Percentiles rank a stretch among this genome's conserved stretches.
Evolutionary conservation across 2,888 invertebrate species (phyloP).

Genomic region (Torymus aiolomorphi): DNA sequence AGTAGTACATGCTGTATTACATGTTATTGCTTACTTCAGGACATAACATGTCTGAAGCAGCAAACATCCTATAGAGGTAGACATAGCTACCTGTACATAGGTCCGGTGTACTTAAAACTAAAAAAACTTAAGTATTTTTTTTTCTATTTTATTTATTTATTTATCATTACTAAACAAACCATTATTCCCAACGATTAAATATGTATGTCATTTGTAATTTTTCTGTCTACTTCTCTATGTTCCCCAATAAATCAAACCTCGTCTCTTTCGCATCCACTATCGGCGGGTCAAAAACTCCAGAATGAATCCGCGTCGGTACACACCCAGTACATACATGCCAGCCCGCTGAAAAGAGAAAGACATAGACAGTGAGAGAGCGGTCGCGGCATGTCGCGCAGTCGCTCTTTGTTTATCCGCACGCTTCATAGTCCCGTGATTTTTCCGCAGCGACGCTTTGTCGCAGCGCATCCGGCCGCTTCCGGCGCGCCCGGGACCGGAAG

Average conservation of each 20-base stretch:
- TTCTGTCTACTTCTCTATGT: conserved; percentile 22
- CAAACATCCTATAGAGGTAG: too few relatives aligned
- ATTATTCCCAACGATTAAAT: too few relatives aligned
- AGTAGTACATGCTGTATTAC: too few relatives aligned
- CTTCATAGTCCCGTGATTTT: conserved; percentile 72
- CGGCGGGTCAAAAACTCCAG: background rate
- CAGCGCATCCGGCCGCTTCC: conserved; percentile 72
- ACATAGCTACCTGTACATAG: too few relatives aligned
- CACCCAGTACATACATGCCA: background rate
- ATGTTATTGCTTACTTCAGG: too few relatives aligned
- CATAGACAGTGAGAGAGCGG: background rate
- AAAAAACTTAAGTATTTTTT: too few relatives aligned
- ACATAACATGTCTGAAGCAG: too few relatives aligned
- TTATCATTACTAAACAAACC: too few relatives aligned
- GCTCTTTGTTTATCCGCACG: conserved; percentile 67
- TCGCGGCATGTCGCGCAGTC: conserved; percentile 6
- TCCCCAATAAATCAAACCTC: conserved; percentile 37
- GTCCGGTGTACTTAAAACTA: too few relatives aligned
- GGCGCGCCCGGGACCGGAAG: conserved; percentile 70
- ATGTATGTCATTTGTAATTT: too few relatives aligned
- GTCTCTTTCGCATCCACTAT: background rate
- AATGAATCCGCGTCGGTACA: conserved; percentile 5
- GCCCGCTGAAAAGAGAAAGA: conserved; percentile 5
- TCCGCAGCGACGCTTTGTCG: conserved; percentile 73
- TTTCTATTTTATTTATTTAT: too few relatives aligned